A percentile compares a stretch with the other conserved stretches of the same genome.
Evolutionary conservation across 1,140 invertebrate species (phyloP).

Genomic region (Drosophila murphyi): DNA sequence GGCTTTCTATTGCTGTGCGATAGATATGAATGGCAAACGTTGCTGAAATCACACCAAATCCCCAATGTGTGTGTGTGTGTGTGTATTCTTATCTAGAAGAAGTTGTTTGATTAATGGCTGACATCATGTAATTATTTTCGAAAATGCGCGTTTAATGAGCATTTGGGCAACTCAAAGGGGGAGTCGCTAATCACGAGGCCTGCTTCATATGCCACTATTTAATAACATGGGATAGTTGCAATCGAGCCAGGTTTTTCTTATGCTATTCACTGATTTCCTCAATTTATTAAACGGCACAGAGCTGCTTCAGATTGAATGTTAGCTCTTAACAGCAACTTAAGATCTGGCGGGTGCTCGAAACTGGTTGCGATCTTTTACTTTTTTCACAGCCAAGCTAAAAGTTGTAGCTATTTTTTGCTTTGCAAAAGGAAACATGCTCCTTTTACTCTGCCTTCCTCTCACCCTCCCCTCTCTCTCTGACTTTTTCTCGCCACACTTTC

Average conservation of each 20-base stretch:
- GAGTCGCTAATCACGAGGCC: constrained; percentile 38
- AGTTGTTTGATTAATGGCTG: constrained; percentile 46
- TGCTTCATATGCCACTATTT: constrained; percentile 20
- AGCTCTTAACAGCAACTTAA: neutral
- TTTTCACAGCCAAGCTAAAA: constrained; percentile 17
- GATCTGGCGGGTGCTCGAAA: neutral
- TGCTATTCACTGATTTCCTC: neutral
- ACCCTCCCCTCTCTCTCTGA: neutral
- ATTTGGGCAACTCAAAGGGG: constrained; percentile 26
- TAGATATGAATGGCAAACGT: too few relatives aligned
- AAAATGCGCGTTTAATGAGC: constrained; percentile 48
- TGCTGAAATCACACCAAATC: too few relatives aligned
- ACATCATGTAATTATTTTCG: constrained; percentile 76
- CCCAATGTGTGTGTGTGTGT: neutral
- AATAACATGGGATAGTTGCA: constrained; percentile 18
- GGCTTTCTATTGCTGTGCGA: too few relatives aligned
- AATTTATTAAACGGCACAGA: neutral
- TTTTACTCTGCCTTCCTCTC: neutral
- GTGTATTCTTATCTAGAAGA: constrained; percentile 16
- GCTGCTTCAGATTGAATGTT: neutral
- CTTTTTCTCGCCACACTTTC: constrained; percentile 42
- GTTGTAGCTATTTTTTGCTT: constrained; percentile 14
- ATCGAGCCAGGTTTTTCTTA: neutral
- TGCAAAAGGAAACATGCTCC: constrained; percentile 57
- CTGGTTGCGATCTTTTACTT: neutral